These are phyloP conservation scores for Heteromormyrus szaboi DNA, from an alignment of 2,797 vertebrate species.

Conservation along the genomic window DNA sequence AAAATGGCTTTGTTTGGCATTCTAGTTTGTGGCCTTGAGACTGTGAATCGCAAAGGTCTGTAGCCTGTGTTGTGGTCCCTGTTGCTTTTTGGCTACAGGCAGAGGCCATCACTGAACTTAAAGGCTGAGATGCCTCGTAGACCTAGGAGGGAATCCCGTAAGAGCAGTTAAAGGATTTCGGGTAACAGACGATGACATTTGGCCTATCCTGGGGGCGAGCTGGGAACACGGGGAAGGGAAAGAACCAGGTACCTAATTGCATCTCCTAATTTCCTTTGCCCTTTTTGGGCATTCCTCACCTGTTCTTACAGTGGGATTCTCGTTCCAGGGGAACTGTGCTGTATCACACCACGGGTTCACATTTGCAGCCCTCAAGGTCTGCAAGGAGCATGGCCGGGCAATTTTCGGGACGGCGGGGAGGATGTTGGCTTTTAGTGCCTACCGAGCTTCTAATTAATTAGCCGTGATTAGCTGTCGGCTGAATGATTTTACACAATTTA, in stretches of 20 bases:
- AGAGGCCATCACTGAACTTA: background rate
- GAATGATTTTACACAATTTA: background rate
- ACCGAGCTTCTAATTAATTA: background rate
- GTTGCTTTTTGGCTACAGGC: background rate
- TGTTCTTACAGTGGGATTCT: background rate
- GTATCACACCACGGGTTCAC: background rate
- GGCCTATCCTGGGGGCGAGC: background rate
- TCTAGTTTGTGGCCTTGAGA: background rate
- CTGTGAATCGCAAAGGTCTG: background rate
- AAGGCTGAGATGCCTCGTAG: background rate
- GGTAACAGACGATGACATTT: background rate
- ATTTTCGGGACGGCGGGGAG: background rate
- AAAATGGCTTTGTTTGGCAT: background rate
- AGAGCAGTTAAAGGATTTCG: conserved; percentile 9
- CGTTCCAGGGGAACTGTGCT: background rate
- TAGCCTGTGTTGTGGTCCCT: background rate
- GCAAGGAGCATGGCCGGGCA: background rate
- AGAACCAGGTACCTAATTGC: background rate
- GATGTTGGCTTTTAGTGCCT: background rate
- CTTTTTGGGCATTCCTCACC: background rate
- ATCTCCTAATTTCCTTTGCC: background rate
- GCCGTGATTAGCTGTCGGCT: background rate
- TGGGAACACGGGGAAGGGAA: background rate
- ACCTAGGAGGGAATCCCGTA: background rate
- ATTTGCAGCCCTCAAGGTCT: background rate